Conservation (phyloP, 2,888 invertebrate genomes). For the Byasa hedistus region DNA sequence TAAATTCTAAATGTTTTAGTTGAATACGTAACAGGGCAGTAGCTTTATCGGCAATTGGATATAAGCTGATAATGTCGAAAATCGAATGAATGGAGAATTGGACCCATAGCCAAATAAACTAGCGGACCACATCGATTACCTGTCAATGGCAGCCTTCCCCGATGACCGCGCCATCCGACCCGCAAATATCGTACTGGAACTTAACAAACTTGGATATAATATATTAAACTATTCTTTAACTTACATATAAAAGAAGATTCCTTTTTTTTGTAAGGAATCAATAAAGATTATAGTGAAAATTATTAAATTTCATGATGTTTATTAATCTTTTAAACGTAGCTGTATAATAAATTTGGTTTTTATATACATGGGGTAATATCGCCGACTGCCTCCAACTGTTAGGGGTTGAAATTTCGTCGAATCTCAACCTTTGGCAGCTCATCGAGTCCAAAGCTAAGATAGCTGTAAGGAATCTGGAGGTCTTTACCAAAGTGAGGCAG, state of each 20-base stretch:
- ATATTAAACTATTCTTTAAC: constrained; percentile 1
- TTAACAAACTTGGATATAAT: constrained; percentile 21
- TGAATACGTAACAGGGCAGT: background rate
- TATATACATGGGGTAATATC: too few relatives aligned
- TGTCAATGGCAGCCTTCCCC: constrained; percentile 70
- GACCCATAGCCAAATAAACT: constrained; percentile 79
- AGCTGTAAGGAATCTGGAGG: too few relatives aligned
- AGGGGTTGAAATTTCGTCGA: too few relatives aligned
- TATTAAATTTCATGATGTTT: too few relatives aligned
- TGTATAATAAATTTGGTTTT: too few relatives aligned
- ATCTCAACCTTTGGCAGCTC: too few relatives aligned
- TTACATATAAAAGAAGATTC: background rate
- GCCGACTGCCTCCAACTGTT: too few relatives aligned
- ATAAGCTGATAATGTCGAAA: constrained; percentile 18
- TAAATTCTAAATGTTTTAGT: background rate
- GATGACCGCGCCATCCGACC: constrained; percentile 62
- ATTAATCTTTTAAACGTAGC: too few relatives aligned
- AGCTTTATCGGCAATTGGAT: constrained; percentile 9
- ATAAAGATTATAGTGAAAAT: too few relatives aligned
- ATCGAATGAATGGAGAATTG: constrained; percentile 48
- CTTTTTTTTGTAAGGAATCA: background rate
- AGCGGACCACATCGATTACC: constrained; percentile 77
- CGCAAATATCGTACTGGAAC: constrained; percentile 41
- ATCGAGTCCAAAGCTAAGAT: too few relatives aligned
- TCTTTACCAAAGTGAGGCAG: too few relatives aligned